phyloP scores from a whole-genome alignment of 2,888 invertebrate species.

The Silvanus unidentatus region DNA sequence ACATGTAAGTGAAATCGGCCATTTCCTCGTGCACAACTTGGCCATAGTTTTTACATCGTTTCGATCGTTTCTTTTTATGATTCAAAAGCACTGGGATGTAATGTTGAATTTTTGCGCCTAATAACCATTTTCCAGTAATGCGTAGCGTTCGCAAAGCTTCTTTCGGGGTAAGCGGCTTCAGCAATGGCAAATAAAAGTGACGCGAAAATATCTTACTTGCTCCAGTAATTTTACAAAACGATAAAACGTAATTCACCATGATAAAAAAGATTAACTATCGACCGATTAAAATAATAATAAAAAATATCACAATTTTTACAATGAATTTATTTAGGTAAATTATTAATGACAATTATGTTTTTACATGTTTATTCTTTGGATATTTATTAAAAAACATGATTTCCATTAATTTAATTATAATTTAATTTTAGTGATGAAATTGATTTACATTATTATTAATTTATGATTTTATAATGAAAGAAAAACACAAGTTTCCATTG shows the following conservation, averaged over 20 bases:
- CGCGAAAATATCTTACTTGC: conserved; percentile 74
- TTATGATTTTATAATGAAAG: conserved; percentile 4
- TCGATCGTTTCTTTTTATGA: conserved; percentile 42
- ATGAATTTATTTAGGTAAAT: conserved; percentile 8
- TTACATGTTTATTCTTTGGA: conserved; percentile 1
- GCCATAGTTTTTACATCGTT: conserved; percentile 50
- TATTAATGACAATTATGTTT: neutral
- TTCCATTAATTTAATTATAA: neutral
- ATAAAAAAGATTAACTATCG: conserved; percentile 3
- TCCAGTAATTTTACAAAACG: conserved; percentile 76
- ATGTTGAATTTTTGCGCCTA: conserved; percentile 71
- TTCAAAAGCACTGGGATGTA: conserved; percentile 71
- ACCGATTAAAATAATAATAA: neutral
- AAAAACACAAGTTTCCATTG: neutral
- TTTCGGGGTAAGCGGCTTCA: conserved; percentile 75
- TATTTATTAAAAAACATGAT: neutral
- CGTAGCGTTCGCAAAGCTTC: conserved; percentile 76
- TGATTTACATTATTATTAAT: conserved; percentile 2
- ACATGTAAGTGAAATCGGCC: conserved; percentile 68
- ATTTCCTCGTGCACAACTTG: conserved; percentile 62
- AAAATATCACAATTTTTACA: conserved; percentile 7
- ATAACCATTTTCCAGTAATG: conserved; percentile 70
- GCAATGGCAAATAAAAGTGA: conserved; percentile 75
- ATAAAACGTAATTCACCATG: conserved; percentile 45
- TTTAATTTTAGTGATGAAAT: neutral